Evolutionary conservation across 2,113 vertebrate species (phyloP).

Genomic region (Dolichotis patagonum): DNA sequence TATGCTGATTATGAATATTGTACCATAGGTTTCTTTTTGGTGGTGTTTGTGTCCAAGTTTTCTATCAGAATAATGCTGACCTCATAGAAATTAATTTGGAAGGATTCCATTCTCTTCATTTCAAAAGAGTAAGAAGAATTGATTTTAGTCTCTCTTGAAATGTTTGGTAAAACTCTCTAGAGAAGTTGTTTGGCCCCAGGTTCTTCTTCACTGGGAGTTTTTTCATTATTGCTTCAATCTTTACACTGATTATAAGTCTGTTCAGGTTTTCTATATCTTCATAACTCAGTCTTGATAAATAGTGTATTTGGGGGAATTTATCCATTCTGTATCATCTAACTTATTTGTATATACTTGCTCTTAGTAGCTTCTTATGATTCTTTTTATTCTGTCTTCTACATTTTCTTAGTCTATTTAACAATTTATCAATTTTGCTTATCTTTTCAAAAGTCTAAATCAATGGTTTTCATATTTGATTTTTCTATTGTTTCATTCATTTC

Average conservation of each 20-base stretch:
- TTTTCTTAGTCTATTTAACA: not conserved
- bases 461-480: not conserved
- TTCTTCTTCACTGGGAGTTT: not conserved
- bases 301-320: not conserved
- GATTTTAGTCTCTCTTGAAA: not conserved
- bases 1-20: not conserved
- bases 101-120: not conserved
- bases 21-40: not conserved
- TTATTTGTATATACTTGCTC: not conserved
- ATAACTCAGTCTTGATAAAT: not conserved
- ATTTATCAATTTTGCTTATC: not conserved
- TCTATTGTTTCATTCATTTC: not conserved
- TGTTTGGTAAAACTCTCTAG: not conserved
- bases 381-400: not conserved
- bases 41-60: not conserved
- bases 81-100: not conserved
- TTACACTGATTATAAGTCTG: not conserved
- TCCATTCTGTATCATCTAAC: not conserved
- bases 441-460: not conserved
- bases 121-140: not conserved
- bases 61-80: not conserved
- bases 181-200: not conserved
- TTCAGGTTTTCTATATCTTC: not conserved
- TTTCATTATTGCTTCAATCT: not conserved
- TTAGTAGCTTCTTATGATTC: not conserved